These are phyloP conservation scores for Sciurus vulgaris DNA, from an alignment of 2,797 vertebrate species.

Conservation along the genomic window DNA sequence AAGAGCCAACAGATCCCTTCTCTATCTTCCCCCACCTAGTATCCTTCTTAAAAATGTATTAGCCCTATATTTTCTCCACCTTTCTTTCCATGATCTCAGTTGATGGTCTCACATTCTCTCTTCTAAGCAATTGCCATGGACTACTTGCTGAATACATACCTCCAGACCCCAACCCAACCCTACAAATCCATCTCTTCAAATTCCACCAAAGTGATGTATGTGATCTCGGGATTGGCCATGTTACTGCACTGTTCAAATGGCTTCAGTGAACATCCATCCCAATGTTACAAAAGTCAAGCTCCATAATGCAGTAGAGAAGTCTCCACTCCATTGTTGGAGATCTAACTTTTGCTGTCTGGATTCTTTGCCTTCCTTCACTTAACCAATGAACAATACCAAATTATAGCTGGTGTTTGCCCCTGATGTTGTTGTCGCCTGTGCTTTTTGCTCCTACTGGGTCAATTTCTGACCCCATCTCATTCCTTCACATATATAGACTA, in stretches of 20 bases:
- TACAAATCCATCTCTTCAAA: not conserved
- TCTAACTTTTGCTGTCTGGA: not conserved
- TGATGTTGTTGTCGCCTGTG: not conserved
- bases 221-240: not conserved
- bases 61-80: not conserved
- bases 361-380: not conserved
- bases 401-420: not conserved
- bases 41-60: not conserved
- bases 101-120: not conserved
- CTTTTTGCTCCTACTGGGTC: not conserved
- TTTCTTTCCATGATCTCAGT: not conserved
- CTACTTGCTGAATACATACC: not conserved
- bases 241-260: not conserved
- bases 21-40: not conserved
- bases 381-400: not conserved
- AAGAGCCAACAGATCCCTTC: not conserved
- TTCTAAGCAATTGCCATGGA: not conserved
- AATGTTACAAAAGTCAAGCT: not conserved
- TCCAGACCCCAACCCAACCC: not conserved
- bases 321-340: not conserved
- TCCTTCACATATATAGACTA: not conserved
- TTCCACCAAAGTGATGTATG: not conserved
- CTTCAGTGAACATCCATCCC: not conserved
- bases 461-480: not conserved
- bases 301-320: not conserved